phyloP scores from a whole-genome alignment of 2,888 invertebrate species.

The Podotricha telesiphe region DNA sequence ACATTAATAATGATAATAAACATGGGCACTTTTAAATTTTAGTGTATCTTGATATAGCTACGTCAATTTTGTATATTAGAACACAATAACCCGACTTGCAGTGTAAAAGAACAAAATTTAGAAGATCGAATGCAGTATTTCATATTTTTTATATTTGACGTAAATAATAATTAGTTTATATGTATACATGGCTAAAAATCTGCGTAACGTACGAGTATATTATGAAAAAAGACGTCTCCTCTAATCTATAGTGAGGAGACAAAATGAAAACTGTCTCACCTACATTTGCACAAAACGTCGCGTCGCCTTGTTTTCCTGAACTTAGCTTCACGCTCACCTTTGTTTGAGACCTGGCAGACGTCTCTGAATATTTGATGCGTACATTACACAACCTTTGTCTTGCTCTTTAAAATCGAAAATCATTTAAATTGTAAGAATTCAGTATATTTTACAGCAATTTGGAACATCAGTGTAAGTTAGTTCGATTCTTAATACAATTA shows the following conservation, averaged over 20 bases:
- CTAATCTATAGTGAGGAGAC: not conserved
- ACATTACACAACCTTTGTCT: not conserved
- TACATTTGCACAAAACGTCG: slow-evolving; percentile 10
- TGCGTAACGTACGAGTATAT: no score
- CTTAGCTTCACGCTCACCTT: slow-evolving; percentile 12
- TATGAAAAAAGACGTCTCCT: not conserved
- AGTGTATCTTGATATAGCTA: no score
- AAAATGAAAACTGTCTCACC: not conserved
- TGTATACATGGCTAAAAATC: no score
- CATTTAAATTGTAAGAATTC: not conserved
- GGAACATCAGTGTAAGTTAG: not conserved
- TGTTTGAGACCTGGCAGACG: slow-evolving; percentile 14
- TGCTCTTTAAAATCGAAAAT: slow-evolving; percentile 6
- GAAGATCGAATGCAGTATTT: not conserved
- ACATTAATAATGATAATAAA: not conserved
- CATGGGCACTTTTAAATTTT: no score
- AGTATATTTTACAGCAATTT: not conserved
- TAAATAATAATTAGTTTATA: no score
- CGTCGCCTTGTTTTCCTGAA: slow-evolving; percentile 5
- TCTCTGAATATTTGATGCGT: slow-evolving; percentile 20
- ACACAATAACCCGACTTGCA: not conserved
- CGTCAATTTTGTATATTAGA: no score
- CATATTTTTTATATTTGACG: no score
- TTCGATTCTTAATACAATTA: not conserved
- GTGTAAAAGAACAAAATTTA: not conserved